Base-by-base conservation (phyloP, 1,140 invertebrate genomes). In the Diprion similis region DNA sequence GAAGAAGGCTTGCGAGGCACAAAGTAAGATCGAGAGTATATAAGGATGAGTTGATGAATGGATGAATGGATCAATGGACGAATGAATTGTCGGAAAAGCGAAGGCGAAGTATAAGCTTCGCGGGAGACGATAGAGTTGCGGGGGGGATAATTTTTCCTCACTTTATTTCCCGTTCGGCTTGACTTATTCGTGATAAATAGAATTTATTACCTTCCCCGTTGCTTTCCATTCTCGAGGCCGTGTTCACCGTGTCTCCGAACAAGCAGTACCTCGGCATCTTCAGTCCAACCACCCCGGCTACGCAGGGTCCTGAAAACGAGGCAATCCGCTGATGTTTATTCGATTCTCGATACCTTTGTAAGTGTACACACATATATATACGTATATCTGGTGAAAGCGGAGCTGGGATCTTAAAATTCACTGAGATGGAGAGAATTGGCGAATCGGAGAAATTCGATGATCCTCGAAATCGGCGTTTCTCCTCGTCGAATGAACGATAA, bases 171-270 rank as follows among this genome's bases (percentile, higher is more conserved):
- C 24, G 24, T 37, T 37, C 24, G 2, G 2, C 24, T 37, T 37
- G 24, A 6, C 24, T 59, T 59, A 8, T 8, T 59, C n/a, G 0
- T 8, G 45, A 66, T 59, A 64, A 19, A 68, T 10, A 37, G 13
- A 45, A n/a, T 10, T 68, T 19, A 81, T 85, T 86, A 93, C 92
- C 90, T 89, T 93, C 90, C 15, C 97, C 97, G 81, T 96, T 98
- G 45, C 95, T 96, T 85, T 99, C 97, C 97, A 99, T 98, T 71
- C 97, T 89, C 0, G 95, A 96, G 8, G 96, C 95, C 0, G 96
- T 98, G 82, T 98, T 98, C 0, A 98, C 97, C 0, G 97, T 98
- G 84, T 99, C 97, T 0, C 96, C 96, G 81, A 98, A 98, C 13
- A 98, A 89, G 86, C 96, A 97, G 86, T 97, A 97, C 68, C 96